These are phyloP conservation scores for Emmelina monodactyla DNA, from an alignment of 2,888 invertebrate species.

Conservation along the genomic window DNA sequence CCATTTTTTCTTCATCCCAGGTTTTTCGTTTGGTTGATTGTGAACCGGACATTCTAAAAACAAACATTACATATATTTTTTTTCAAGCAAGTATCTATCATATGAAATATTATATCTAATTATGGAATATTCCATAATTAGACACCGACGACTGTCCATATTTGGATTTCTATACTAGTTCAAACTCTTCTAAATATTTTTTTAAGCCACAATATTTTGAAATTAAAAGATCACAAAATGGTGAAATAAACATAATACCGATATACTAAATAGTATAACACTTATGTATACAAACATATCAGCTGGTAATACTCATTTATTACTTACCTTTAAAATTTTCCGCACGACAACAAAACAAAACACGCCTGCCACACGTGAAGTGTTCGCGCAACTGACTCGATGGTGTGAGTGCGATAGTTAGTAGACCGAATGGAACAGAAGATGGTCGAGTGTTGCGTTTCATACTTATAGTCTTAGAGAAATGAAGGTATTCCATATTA, in stretches of 20 bases:
- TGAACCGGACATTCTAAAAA: slow-evolving; percentile 2
- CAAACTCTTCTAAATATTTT: neutral
- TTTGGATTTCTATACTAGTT: neutral
- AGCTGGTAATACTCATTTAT: slow-evolving; percentile 11
- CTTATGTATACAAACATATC: slow-evolving; percentile 10
- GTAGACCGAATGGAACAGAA: slow-evolving; percentile 2
- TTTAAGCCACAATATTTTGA: neutral
- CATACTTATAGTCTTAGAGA: slow-evolving; percentile 7
- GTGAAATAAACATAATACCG: slow-evolving; percentile 4
- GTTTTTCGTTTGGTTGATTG: slow-evolving; percentile 7
- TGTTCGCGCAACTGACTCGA: slow-evolving; percentile 6
- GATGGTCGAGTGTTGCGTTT: slow-evolving; percentile 10
- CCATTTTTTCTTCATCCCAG: slow-evolving; percentile 9
- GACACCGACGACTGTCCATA: neutral
- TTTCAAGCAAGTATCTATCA: neutral
- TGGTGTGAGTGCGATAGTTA: neutral
- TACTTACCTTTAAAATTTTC: slow-evolving; percentile 15
- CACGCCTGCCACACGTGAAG: slow-evolving; percentile 10
- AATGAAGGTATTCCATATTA: slow-evolving; percentile 8
- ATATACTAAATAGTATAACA: slow-evolving; percentile 3
- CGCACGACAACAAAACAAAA: slow-evolving; percentile 4
- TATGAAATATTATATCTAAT: too few species aligned
- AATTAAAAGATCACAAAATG: slow-evolving; percentile 6
- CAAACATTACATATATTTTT: neutral
- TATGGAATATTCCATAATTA: neutral